Evolutionary conservation across 2,888 invertebrate genomes (phyloP).

Genomic region (Globia sparganii): DNA sequence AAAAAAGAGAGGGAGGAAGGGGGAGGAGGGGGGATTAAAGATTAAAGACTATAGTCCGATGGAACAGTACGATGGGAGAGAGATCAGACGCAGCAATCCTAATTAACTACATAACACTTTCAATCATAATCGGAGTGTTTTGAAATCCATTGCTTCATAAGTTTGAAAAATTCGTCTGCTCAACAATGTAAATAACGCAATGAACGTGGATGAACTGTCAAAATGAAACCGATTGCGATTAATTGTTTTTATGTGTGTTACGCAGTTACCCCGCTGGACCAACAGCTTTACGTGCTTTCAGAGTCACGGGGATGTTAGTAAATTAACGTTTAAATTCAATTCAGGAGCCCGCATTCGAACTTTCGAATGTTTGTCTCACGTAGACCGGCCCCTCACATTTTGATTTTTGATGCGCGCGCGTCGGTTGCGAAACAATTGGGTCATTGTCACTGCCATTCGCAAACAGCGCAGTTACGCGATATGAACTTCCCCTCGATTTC

Average conservation of each 20-base stretch:
- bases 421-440: conserved; percentile 38
- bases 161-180: no score
- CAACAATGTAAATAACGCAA: neutral
- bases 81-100: neutral
- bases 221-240: neutral
- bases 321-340: neutral
- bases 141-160: neutral
- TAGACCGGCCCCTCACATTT: conserved; percentile 18
- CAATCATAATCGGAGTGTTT: neutral
- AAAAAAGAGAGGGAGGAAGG: no score
- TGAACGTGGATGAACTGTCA: neutral
- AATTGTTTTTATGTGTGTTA: neutral
- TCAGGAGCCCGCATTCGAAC: neutral
- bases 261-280: neutral
- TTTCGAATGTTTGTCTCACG: neutral
- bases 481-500: conserved; percentile 45
- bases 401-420: conserved; percentile 5
- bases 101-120: neutral
- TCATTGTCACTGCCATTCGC: conserved; percentile 53
- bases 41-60: neutral
- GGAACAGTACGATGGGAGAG: neutral
- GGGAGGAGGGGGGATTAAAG: no score
- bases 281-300: neutral
- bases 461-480: conserved; percentile 3
- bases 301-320: neutral